Base-by-base conservation (phyloP, 2,888 invertebrate species). In the Entomobrya multifasciata region DNA sequence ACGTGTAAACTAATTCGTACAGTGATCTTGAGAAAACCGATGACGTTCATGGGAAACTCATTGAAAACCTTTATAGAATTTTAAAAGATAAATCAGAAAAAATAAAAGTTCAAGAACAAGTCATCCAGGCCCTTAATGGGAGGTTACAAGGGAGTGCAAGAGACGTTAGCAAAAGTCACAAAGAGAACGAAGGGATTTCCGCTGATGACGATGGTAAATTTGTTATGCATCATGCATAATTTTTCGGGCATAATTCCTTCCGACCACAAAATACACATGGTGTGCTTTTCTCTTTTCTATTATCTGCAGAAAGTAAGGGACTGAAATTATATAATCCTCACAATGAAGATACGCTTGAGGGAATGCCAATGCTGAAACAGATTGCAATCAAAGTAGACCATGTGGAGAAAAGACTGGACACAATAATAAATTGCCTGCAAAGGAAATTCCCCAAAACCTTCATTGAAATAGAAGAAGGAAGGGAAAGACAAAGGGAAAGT, bases 31-130 rank as follows among this genome's bases (percentile, higher is more conserved):
- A n/a, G 17, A 55, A 10, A 55, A 41, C 30, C 41, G 65, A 65
- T 1, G 36, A 65, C 13, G 41, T n/a, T 1, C 17, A 15, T 22
- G 70, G 49, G 1, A 70, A 70, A 70, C 15, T 70, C 10, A 49
- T 70, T 27, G 70, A 20, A 47, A 70, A 70, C 27, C 70, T 70
- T 20, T 70, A 44, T 25, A 70, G 44, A 70, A 47, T 47, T 13
- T 10, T 70, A 13, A 11, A 36, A 47, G 67, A 70, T 5, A 70
- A 47, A 20, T 11, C 41, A 1, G 67, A 70, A 15, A 41, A 47
- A n/a, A 44, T 70, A 13, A 70, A 70, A 15, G 1, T 20, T 3
- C 67, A 70, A 15, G 67, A 70, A 4, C 1, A 47, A 70, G 22
- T 44, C 17, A 41, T 70, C 15, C 15, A 41, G 1, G 17, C 13